These are phyloP conservation scores for Papilio xuthus DNA, from an alignment of 1,140 invertebrate genomes.

Conservation along the genomic window DNA sequence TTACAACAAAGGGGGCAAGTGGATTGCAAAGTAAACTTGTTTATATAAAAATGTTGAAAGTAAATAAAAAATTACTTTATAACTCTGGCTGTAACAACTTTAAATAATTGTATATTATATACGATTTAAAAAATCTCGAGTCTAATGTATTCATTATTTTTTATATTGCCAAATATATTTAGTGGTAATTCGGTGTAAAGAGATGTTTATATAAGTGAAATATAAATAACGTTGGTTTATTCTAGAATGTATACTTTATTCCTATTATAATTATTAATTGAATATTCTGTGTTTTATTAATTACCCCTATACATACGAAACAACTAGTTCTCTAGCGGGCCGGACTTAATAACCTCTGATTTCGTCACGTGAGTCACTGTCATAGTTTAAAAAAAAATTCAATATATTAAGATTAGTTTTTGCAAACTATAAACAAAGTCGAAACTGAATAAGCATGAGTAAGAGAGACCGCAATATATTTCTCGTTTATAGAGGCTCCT, in stretches of 20 bases:
- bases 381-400: background rate
- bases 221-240: constrained; percentile 76
- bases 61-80: constrained; percentile 37
- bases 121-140: constrained; percentile 70
- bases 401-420: background rate
- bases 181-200: constrained; percentile 73
- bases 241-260: constrained; percentile 68
- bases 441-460: too few relatives aligned
- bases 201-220: constrained; percentile 71
- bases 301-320: background rate
- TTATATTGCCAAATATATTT: constrained; percentile 81
- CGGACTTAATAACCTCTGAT: background rate
- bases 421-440: background rate
- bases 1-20: constrained; percentile 1
- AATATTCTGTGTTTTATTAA: constrained; percentile 41
- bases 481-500: too few relatives aligned
- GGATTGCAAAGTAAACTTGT: background rate
- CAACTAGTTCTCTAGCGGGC: background rate
- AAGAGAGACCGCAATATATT: too few relatives aligned
- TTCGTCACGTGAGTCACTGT: background rate
- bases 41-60: background rate
- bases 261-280: constrained; percentile 59
- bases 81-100: constrained; percentile 53
- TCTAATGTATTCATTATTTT: constrained; percentile 78
- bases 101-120: constrained; percentile 59